A percentile compares a stretch with the other conserved stretches of the same genome.
Evolutionary conservation across 2,888 invertebrate genomes (phyloP).

Genomic region (Platycnemis pennipes): DNA sequence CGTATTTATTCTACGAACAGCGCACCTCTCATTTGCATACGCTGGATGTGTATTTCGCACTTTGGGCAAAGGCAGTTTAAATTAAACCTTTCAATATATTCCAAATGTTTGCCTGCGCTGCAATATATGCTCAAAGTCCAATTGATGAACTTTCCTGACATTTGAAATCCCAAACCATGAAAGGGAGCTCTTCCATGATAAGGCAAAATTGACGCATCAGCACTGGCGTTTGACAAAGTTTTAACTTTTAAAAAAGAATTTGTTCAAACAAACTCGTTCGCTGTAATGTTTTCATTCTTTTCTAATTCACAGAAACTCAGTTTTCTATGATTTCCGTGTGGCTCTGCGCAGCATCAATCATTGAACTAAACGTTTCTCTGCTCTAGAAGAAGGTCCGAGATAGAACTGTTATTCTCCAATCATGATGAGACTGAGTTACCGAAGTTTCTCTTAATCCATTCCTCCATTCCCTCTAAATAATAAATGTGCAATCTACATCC

Average conservation of each 20-base stretch:
- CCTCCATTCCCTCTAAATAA: no score
- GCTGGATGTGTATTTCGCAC: neutral
- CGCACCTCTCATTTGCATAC: neutral
- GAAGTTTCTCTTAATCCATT: no score
- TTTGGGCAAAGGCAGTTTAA: neutral
- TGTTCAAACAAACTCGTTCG: neutral
- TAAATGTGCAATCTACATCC: no score
- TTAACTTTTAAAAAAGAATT: neutral
- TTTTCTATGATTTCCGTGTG: neutral
- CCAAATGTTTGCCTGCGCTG: neutral
- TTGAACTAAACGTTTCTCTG: neutral
- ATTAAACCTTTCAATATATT: neutral
- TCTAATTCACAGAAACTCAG: neutral
- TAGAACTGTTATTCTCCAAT: no score
- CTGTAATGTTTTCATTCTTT: neutral
- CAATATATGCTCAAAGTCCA: neutral
- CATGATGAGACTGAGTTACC: no score
- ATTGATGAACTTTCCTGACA: neutral
- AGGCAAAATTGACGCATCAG: neutral
- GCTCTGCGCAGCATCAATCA: neutral
- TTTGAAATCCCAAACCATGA: neutral
- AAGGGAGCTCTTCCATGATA: neutral
- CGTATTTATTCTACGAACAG: neutral
- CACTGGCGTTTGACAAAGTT: neutral
- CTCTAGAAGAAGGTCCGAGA: no score